Base-by-base conservation (phyloP, 2,113 vertebrate genomes). In the Trematomus loennbergii region DNA sequence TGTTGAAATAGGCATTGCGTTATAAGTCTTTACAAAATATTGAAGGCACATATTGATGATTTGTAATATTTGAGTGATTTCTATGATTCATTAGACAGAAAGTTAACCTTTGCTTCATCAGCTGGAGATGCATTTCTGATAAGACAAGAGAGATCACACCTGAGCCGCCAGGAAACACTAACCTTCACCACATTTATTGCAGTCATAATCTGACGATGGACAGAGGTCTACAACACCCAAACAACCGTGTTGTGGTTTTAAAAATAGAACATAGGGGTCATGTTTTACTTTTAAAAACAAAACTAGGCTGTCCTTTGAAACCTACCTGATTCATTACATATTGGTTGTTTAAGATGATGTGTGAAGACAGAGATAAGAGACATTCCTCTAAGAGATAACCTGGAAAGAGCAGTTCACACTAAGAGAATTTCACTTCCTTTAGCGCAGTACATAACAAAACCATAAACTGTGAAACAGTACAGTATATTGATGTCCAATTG, bases 301-400 rank as follows among this genome's bases (percentile, higher is more conserved):
- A 6, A 40, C 36, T 7, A 40, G 36, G 5, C 36, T 40, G 6
- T 10, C 20, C 4, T 12, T 29, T 67, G 15, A 72, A 36, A 50
- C 40, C 13, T 0, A 33, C 50, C 16, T 15, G 40, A 73, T 80
- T 72, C 20, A 49, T 10, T 1, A 20, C 36, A 0, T 59, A 61
- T 65, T 75, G 45, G 11, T 45, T 79, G 77, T 72, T 69, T 55
- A n/a, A 82, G 74, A 50, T 25, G 40, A 84, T 46, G 82, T 76
- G 64, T 79, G 60, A 82, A 80, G 16, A 75, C 54, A 63, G 22
- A 89, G 87, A 91, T 91, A 91, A 90, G 78, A 72, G 2, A 84
- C 81, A 91, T 92, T 92, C 90, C 84, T 81, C 20, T 72, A 17
- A 66, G 63, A 78, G 90, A 91, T 90, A 91, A 88, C 79, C 40